Evolutionary conservation across 2,797 vertebrate genomes (phyloP).

Genomic region (Peromyscus eremicus): DNA sequence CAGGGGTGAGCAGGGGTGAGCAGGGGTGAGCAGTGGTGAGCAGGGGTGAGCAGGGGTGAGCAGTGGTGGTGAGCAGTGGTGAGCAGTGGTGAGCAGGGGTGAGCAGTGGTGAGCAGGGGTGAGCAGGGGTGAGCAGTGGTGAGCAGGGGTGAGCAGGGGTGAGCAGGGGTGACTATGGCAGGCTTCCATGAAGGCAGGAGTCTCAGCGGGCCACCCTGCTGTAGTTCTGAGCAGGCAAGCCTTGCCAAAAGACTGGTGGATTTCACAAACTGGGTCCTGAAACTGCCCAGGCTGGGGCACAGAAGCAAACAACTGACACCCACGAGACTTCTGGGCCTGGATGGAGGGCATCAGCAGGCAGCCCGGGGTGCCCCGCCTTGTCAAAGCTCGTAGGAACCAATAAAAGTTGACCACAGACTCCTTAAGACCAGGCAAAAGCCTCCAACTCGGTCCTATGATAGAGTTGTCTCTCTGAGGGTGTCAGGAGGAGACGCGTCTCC

Average conservation of each 20-base stretch:
- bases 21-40: too few species aligned
- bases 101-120: too few species aligned
- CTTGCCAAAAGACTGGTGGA: conserved; percentile 61
- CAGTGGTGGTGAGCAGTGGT: too few species aligned
- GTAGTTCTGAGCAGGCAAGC: conserved; percentile 41
- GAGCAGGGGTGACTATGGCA: too few species aligned
- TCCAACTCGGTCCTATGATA: neutral
- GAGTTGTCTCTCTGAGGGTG: conserved; percentile 17
- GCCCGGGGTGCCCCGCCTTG: neutral
- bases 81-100: too few species aligned
- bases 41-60: too few species aligned
- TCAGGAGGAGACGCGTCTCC: conserved; percentile 36
- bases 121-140: too few species aligned
- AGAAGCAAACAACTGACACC: conserved; percentile 39
- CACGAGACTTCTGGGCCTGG: neutral
- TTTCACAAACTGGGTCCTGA: conserved; percentile 62
- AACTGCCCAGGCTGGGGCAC: neutral
- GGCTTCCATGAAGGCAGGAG: neutral
- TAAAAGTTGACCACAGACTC: neutral
- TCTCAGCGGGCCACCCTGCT: conserved; percentile 39
- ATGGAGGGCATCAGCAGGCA: conserved; percentile 2
- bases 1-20: too few species aligned
- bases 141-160: too few species aligned
- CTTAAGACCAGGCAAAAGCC: conserved; percentile 44
- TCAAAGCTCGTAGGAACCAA: conserved; percentile 44